Evolutionary conservation across 2,888 invertebrate genomes (phyloP).

Genomic region (Ectropis crepuscularia): DNA sequence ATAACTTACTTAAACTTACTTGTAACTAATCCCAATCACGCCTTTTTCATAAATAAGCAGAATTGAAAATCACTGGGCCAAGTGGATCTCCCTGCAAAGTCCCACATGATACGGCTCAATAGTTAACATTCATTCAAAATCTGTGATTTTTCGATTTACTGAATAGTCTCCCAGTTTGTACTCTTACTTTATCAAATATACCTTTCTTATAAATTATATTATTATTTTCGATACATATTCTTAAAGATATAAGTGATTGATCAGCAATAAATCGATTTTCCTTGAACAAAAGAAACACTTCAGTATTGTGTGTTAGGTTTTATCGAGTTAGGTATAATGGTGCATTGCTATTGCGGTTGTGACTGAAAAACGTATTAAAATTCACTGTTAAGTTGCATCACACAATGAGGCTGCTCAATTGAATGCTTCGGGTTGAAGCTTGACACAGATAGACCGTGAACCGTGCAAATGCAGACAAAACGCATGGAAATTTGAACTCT

Average conservation of each 20-base stretch:
- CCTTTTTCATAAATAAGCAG: too few relatives aligned
- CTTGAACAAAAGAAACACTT: neutral
- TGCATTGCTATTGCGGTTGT: conserved; percentile 12
- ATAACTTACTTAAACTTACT: too few relatives aligned
- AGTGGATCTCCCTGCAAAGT: too few relatives aligned
- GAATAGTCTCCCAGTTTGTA: too few relatives aligned
- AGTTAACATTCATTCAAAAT: too few relatives aligned
- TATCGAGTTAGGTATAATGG: neutral
- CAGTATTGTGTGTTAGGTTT: neutral
- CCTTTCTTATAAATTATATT: neutral
- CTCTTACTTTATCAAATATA: neutral
- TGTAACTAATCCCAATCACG: too few relatives aligned
- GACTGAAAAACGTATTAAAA: conserved; percentile 1
- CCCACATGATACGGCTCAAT: too few relatives aligned
- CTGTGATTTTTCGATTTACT: too few relatives aligned
- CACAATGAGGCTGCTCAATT: conserved; percentile 6
- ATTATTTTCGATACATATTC: neutral
- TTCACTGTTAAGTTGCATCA: conserved; percentile 10
- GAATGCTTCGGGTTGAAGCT: neutral
- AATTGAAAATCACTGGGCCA: too few relatives aligned
- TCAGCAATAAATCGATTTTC: neutral
- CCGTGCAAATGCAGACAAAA: neutral
- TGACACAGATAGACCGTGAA: neutral
- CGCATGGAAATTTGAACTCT: neutral
- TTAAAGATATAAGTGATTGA: neutral